Evolutionary conservation across 2,113 vertebrate species (phyloP).

Genomic region (Perca flavescens): DNA sequence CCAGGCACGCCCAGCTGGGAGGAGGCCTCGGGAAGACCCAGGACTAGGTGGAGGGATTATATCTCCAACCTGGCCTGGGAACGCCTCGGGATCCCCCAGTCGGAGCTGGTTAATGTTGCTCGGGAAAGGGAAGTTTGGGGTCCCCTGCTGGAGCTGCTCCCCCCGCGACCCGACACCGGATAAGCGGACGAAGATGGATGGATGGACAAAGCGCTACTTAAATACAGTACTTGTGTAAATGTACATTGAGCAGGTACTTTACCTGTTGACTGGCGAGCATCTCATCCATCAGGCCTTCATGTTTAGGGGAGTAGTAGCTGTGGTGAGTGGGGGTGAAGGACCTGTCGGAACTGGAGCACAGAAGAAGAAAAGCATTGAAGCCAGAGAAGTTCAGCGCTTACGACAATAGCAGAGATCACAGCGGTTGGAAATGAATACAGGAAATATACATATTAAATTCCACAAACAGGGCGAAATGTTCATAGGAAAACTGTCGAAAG

Average conservation of each 20-base stretch:
- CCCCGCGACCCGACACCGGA: no score
- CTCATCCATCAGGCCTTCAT: slow-evolving; percentile 93
- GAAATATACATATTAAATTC: not conserved
- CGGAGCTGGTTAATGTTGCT: no score
- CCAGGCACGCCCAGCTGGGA: no score
- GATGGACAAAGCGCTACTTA: no score
- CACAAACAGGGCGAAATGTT: not conserved
- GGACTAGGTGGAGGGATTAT: no score
- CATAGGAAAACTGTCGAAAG: not conserved
- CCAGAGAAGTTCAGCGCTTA: not conserved
- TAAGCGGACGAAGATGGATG: no score
- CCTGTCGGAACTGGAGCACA: slow-evolving; percentile 91
- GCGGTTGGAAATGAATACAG: not conserved
- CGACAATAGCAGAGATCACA: not conserved
- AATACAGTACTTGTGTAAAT: not conserved
- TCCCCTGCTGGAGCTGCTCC: no score
- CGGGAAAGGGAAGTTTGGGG: no score
- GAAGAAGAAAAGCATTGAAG: slow-evolving; percentile 35
- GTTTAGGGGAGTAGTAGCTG: slow-evolving; percentile 88
- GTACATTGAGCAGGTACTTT: not conserved
- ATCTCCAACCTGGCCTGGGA: no score
- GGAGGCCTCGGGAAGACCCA: no score
- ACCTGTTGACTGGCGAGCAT: slow-evolving; percentile 92
- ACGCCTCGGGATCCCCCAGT: no score
- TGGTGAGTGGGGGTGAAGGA: slow-evolving; percentile 94